Conservation (phyloP, 2,888 invertebrate species). For the Lithophane leautieri region DNA sequence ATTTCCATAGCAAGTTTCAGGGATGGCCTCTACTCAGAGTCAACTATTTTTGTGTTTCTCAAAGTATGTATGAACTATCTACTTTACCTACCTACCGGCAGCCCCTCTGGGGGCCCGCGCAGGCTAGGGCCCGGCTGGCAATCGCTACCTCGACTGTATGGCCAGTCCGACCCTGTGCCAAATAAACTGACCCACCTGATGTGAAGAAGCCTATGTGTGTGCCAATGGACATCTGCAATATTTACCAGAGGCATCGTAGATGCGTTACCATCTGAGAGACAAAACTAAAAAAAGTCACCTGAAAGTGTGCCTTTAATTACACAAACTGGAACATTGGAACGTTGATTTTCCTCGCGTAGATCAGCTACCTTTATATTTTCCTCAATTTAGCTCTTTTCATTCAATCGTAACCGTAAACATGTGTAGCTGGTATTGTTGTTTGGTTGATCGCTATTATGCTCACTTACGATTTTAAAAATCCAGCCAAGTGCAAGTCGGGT, state of each 20-base stretch:
- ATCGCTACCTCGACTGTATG: too few species aligned
- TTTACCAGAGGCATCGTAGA: accelerated
- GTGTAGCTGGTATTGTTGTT: conserved; percentile 3
- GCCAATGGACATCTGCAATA: too few species aligned
- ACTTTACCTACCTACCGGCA: too few species aligned
- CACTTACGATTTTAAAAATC: not conserved
- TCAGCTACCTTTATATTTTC: not conserved
- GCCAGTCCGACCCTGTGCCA: too few species aligned
- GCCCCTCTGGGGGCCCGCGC: too few species aligned
- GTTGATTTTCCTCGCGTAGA: not conserved
- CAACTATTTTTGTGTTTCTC: too few species aligned
- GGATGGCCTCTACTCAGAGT: too few species aligned
- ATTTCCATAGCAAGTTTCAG: too few species aligned
- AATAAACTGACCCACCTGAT: not conserved
- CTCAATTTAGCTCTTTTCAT: conserved; percentile 24
- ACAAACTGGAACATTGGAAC: not conserved
- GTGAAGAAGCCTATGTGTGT: too few species aligned
- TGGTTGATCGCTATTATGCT: not conserved
- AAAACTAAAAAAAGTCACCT: not conserved
- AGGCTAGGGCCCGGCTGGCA: too few species aligned
- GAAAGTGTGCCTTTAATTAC: not conserved
- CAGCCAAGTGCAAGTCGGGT: too few species aligned
- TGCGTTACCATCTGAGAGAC: not conserved
- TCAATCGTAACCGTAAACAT: not conserved
- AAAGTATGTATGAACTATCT: too few species aligned